Conservation (phyloP, 2,888 invertebrate genomes). For the Teleogryllus oceanicus region DNA sequence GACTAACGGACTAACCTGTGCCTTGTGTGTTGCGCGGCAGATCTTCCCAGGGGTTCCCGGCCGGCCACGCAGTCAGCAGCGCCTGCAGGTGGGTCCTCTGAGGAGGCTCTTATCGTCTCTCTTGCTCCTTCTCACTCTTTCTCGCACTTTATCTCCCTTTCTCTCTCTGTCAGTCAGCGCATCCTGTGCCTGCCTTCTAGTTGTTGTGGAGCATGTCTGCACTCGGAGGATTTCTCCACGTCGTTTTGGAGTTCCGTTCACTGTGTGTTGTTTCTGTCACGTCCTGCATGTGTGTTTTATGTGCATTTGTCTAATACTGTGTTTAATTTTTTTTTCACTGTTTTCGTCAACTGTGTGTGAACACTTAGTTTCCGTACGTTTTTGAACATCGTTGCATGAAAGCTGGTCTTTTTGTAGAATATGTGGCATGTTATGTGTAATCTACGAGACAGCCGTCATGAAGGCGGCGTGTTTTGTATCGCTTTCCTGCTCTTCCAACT, state of each 20-base stretch:
- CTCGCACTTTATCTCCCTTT: background rate
- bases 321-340: too few species aligned
- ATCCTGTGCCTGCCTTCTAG: too few species aligned
- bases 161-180: too few species aligned
- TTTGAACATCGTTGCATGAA: too few species aligned
- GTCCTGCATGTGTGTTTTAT: background rate
- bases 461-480: too few species aligned
- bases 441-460: too few species aligned
- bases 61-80: conserved; percentile 49
- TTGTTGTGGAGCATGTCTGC: background rate
- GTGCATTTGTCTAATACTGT: too few species aligned
- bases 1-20: background rate
- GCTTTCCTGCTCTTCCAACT: too few species aligned
- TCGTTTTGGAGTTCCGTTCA: background rate
- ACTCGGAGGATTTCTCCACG: background rate
- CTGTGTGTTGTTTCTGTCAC: background rate
- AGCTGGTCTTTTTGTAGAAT: too few species aligned
- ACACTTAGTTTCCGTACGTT: too few species aligned
- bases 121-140: background rate
- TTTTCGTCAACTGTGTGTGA: too few species aligned
- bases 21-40: conserved; percentile 40
- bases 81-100: conserved; percentile 46
- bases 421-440: too few species aligned
- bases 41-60: conserved; percentile 54
- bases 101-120: background rate